Conservation (phyloP, 2,888 invertebrate genomes). For the Argynnis bischoffii region DNA sequence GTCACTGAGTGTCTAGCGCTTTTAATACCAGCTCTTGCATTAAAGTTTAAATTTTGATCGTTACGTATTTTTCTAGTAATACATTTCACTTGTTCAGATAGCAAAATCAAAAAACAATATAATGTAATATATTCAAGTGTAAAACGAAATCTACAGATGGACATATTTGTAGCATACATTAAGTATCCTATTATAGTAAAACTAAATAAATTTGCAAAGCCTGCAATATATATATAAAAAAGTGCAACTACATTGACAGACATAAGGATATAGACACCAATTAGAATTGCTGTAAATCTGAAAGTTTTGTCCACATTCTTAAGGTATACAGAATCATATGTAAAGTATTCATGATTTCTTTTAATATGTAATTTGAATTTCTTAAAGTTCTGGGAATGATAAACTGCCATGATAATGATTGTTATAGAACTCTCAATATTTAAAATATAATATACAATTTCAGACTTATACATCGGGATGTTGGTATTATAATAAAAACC, state of each 20-base stretch:
- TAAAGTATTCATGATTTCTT: background rate
- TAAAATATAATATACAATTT: background rate
- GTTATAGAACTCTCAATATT: background rate
- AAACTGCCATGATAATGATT: background rate
- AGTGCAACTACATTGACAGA: background rate
- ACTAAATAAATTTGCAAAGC: background rate
- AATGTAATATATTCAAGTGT: slow-evolving; percentile 4
- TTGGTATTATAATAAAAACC: rapidly evolving
- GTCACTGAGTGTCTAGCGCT: background rate
- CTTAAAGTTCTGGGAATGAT: slow-evolving; percentile 1
- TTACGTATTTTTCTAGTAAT: slow-evolving; percentile 14
- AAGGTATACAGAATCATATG: background rate
- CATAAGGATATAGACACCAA: background rate
- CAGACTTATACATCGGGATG: background rate
- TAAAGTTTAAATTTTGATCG: background rate
- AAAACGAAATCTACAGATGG: background rate
- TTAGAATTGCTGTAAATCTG: background rate
- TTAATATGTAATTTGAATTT: slow-evolving; percentile 1
- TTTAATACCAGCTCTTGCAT: background rate
- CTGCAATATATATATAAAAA: background rate
- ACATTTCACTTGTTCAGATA: slow-evolving; percentile 22
- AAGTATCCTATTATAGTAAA: background rate
- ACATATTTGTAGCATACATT: background rate
- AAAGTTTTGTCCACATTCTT: background rate
- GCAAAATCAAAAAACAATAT: background rate